Evolutionary conservation across 2,113 vertebrate species (phyloP), one percentile per base, ranked within the genome.

Genomic region (Nycticorax nycticorax): DNA sequence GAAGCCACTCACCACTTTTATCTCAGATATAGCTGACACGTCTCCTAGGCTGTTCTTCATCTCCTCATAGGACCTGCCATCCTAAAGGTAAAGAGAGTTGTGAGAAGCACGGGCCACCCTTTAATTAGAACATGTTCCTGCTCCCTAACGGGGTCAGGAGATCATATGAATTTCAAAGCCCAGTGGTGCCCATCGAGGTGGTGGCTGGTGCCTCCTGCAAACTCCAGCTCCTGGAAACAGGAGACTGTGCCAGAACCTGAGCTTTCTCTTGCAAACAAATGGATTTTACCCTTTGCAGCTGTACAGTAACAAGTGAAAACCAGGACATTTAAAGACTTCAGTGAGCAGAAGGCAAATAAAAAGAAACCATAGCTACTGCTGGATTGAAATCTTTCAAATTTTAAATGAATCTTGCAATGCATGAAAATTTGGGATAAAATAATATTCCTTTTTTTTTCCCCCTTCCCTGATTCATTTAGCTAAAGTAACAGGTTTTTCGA

Each of bases 1-100:
- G 41, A 26, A 92, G 20, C 53, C n/a, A 98, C 98, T 99, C 98
- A 99, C 99, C 59, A 98, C 96, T 92, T 97, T 98, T 79, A 99
- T 98, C 97, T 99, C 98, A 0, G 98, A 98, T 72, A 99, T 83
- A 43, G 98, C 97, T 0, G 97, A 87, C 17, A 96, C 80, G 2
- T 98, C 96, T 59, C 97, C 98, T 92, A 99, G 71, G 92, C 98
- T 98, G 78, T 95, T 97, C 96, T 98, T 98, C 97, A 99, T 98
- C 76, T 99, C 98, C 89, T 99, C 98, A 3, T 99, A 99, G 43
- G 98, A 98, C 60, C 98, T 98, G 24, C 97, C 98, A 93, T 97
- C 98, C 99, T 99, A 93, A 96, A 94, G 78, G 45, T 28, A 73
- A 64, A 83, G 69, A 94, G 60, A 89, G 56, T 7, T 43, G 53